A percentile compares a stretch with the other conserved stretches of the same genome.
phyloP scores from a whole-genome alignment of 2,888 invertebrate species.

The Hemaris fuciformis region DNA sequence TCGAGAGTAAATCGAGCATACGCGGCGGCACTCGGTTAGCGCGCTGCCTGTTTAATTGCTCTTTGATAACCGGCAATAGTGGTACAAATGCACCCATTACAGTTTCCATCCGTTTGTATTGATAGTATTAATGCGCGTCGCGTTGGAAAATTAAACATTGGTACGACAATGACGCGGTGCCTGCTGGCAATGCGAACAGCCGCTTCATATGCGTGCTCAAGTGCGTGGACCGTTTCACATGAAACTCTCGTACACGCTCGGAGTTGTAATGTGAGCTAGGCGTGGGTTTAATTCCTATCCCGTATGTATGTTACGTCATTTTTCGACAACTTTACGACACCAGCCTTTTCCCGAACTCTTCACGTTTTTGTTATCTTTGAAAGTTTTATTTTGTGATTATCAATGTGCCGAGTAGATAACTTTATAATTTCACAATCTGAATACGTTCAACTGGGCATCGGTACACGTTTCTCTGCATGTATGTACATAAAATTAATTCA shows the following conservation, averaged over 20 bases:
- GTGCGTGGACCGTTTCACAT: constrained; percentile 43
- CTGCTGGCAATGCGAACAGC: constrained; percentile 41
- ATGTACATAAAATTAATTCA: constrained; percentile 2
- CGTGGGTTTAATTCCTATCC: constrained; percentile 59
- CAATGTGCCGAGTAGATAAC: background rate
- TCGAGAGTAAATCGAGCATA: constrained; percentile 68
- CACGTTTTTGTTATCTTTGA: constrained; percentile 6
- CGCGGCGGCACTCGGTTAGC: constrained; percentile 52
- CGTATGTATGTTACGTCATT: constrained; percentile 42
- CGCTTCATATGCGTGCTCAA: constrained; percentile 23
- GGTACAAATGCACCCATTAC: constrained; percentile 66
- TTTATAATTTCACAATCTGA: background rate
- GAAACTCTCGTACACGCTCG: constrained; percentile 33
- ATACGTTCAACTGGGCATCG: background rate
- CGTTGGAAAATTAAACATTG: constrained; percentile 50
- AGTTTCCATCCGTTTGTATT: constrained; percentile 54
- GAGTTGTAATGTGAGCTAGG: constrained; percentile 50
- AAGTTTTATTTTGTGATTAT: background rate
- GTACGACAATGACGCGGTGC: constrained; percentile 34
- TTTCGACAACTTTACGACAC: constrained; percentile 46
- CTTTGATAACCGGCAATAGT: constrained; percentile 69
- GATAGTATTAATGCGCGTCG: constrained; percentile 51
- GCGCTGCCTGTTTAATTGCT: constrained; percentile 69
- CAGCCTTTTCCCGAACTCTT: constrained; percentile 14
- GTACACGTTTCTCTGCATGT: background rate